These are phyloP conservation scores for Quiscalus mexicanus DNA, from an alignment of 2,113 vertebrate genomes.

Conservation along the genomic window DNA sequence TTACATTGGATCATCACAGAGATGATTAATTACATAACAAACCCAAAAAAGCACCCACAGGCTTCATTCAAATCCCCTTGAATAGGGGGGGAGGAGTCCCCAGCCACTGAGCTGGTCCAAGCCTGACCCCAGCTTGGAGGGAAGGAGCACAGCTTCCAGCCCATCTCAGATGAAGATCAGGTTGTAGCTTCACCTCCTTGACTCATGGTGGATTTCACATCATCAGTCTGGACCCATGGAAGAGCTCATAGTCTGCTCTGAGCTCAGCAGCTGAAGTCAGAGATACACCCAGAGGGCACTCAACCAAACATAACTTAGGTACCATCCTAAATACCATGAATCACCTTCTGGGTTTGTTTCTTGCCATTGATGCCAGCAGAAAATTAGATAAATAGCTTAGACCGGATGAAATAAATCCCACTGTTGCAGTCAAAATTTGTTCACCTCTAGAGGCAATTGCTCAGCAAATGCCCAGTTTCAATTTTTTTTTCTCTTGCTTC, in stretches of 20 bases:
- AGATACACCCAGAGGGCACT: not conserved
- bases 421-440: not conserved
- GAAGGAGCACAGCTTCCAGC: not conserved
- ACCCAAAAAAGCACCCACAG: not conserved
- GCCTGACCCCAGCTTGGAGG: not conserved
- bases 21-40: not conserved
- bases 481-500: fast-evolving
- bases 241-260: not conserved
- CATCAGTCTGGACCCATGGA: not conserved
- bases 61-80: not conserved
- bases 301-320: not conserved
- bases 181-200: constrained; percentile 1
- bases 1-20: not conserved
- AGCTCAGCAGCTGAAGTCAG: constrained; percentile 4
- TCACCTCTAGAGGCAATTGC: not conserved
- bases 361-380: not conserved
- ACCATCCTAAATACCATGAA: not conserved
- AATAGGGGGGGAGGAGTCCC: not conserved
- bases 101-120: not conserved
- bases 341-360: constrained; percentile 1
- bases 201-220: constrained; percentile 5
- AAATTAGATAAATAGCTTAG: not conserved
- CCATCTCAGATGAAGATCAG: not conserved
- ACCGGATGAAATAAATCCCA: not conserved
- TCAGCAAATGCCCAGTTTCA: not conserved